A percentile compares a stretch with the other conserved stretches of the same genome.
phyloP scores from a whole-genome alignment of 2,888 invertebrate species.

The Pedicia rivosa region DNA sequence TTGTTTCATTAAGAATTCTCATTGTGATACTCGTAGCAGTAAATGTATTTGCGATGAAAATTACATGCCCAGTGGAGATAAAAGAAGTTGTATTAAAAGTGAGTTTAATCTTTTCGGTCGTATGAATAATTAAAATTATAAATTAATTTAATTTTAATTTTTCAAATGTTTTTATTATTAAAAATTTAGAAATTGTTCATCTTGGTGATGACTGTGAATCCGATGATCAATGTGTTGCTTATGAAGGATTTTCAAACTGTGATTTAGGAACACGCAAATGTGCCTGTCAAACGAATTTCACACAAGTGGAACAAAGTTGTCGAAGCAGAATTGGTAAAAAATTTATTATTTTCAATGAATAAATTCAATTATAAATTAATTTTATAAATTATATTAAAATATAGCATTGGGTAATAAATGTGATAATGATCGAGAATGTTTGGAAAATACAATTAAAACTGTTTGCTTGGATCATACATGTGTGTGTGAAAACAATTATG shows the following conservation, averaged over 20 bases:
- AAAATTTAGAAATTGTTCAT: conserved; percentile 16
- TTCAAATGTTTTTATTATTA: too few relatives aligned
- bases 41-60: too few relatives aligned
- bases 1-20: too few relatives aligned
- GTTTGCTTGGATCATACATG: conserved; percentile 12
- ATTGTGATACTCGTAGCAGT: too few relatives aligned
- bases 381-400: too few relatives aligned
- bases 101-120: too few relatives aligned
- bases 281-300: conserved; percentile 18
- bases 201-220: conserved; percentile 19
- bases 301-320: conserved; percentile 16
- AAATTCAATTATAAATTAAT: too few relatives aligned
- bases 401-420: conserved; percentile 8
- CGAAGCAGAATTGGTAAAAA: conserved; percentile 5
- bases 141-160: too few relatives aligned
- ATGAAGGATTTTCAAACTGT: conserved; percentile 19
- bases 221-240: conserved; percentile 18
- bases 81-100: too few relatives aligned
- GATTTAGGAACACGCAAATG: conserved; percentile 14
- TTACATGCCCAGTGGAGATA: too few relatives aligned
- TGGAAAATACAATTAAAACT: conserved; percentile 11
- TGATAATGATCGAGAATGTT: conserved; percentile 14
- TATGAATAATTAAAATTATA: too few relatives aligned
- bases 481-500: conserved; percentile 13
- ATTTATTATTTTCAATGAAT: too few relatives aligned